Conservation (phyloP, 2,113 vertebrate genomes). For the Maccullochella peelii region DNA sequence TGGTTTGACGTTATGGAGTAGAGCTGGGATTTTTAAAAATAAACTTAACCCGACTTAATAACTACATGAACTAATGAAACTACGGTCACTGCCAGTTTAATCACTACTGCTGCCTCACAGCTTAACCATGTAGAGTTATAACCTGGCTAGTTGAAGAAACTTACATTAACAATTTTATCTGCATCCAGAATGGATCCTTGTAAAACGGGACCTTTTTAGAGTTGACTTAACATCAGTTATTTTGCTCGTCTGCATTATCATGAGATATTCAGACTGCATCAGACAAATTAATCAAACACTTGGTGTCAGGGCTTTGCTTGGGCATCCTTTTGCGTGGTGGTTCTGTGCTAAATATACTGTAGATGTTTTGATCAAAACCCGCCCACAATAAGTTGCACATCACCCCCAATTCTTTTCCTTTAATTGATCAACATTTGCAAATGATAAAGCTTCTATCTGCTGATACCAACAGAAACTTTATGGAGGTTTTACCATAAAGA, state of each 20-base stretch:
- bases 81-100: not conserved
- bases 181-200: not conserved
- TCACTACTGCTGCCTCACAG: not conserved
- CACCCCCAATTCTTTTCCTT: not conserved
- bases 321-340: not conserved
- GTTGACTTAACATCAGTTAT: not conserved
- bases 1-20: not conserved
- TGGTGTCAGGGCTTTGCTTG: not conserved
- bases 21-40: no score
- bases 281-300: not conserved
- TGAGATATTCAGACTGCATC: not conserved
- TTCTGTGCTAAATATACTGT: not conserved
- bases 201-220: not conserved
- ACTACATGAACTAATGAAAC: not conserved
- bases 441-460: not conserved
- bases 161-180: not conserved
- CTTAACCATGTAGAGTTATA: no score
- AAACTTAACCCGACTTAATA: not conserved
- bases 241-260: not conserved
- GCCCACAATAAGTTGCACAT: not conserved
- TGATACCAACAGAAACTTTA: not conserved
- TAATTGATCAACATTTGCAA: not conserved
- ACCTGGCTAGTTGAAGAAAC: not conserved
- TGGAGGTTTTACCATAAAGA: not conserved
- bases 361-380: not conserved